Base-by-base conservation (phyloP, 1,140 invertebrate species). In the Atta texana region DNA sequence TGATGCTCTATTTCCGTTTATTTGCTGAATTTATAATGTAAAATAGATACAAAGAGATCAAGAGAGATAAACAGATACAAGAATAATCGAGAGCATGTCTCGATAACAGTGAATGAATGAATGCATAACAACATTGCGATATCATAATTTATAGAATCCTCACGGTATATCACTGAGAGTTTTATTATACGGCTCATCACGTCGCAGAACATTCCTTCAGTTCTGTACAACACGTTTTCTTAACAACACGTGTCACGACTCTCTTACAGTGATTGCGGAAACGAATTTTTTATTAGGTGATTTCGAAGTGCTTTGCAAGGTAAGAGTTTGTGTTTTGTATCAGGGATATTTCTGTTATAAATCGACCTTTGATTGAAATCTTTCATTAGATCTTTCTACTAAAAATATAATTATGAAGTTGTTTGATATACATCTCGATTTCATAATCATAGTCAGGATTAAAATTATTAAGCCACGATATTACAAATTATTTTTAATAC, bases 141-240 rank as follows among this genome's bases (percentile, higher is more conserved):
- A 75, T 4, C 55, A 53, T 82, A 74, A 74, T 82, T 82, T 82
- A 24, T 44, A 61, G 24, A 49, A 74, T 74, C 28, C 2, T 59
- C 24, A 24, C 68, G 51, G 64, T 39, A 7, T 39, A 51, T 21
- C 16, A 61, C 39, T 81, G 28, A 44, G 68, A 74, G 53, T 74
- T n/a, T 74, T 82, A 21, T 74, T 21, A 24, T 21, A 59, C 6
- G 5, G 1, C 14, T 82, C 24, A 18, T 74, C n/a, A 72, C 18
- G 34, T 21, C 5, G 64, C 68, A 59, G 24, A 84, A 84, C 80
- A 84, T 75, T 84, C 57, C 80, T 74, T 61, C 69, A 44, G 21
- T 74, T n/a, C 39, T 51, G 18, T n/a, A n/a, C n/a, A n/a, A n/a
- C n/a, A n/a, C n/a, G n/a, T 84, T 49, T 49, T 84, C 24, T 49